phyloP scores from a whole-genome alignment of 2,888 invertebrate genomes.

The Drosophila maculinotata region DNA sequence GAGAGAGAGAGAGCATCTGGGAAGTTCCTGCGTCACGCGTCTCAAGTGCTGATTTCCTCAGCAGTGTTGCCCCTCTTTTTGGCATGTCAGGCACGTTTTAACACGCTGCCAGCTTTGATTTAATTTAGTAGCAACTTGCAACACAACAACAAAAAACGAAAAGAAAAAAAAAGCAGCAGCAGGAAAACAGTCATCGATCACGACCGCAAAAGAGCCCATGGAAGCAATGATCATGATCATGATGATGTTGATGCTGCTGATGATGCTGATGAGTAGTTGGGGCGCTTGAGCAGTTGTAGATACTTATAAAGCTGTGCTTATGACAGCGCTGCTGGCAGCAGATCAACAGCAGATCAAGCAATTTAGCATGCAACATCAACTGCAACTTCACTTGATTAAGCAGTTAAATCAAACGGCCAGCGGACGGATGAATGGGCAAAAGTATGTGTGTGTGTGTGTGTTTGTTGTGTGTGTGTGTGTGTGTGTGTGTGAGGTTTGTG shows the following conservation, averaged over 20 bases:
- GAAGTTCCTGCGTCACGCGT: slow-evolving; percentile 58
- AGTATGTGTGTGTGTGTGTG: no score
- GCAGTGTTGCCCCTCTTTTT: slow-evolving; percentile 27
- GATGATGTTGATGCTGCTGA: slow-evolving; percentile 7
- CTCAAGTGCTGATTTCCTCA: slow-evolving; percentile 75
- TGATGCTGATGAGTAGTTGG: slow-evolving; percentile 3
- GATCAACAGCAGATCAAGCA: slow-evolving; percentile 57
- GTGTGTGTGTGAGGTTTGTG: background rate
- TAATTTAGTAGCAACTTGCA: slow-evolving; percentile 75
- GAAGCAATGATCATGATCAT: slow-evolving; percentile 4
- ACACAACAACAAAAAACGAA: slow-evolving; percentile 8
- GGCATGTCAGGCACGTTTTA: slow-evolving; percentile 81
- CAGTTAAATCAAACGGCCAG: slow-evolving; percentile 74
- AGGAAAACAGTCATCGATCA: slow-evolving; percentile 73
- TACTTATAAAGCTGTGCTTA: slow-evolving; percentile 43
- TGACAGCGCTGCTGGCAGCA: slow-evolving; percentile 58
- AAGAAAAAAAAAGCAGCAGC: slow-evolving; percentile 9
- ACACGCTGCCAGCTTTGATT: slow-evolving; percentile 81
- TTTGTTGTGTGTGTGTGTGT: slow-evolving; percentile 1
- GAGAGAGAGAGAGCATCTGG: slow-evolving; percentile 2
- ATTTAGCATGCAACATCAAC: slow-evolving; percentile 68
- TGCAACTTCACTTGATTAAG: slow-evolving; percentile 74
- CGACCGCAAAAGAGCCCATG: slow-evolving; percentile 42
- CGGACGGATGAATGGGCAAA: slow-evolving; percentile 16
- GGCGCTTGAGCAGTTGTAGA: slow-evolving; percentile 9